Conservation (phyloP, 2,888 invertebrate species). For the Hypselothyrea guttata region DNA sequence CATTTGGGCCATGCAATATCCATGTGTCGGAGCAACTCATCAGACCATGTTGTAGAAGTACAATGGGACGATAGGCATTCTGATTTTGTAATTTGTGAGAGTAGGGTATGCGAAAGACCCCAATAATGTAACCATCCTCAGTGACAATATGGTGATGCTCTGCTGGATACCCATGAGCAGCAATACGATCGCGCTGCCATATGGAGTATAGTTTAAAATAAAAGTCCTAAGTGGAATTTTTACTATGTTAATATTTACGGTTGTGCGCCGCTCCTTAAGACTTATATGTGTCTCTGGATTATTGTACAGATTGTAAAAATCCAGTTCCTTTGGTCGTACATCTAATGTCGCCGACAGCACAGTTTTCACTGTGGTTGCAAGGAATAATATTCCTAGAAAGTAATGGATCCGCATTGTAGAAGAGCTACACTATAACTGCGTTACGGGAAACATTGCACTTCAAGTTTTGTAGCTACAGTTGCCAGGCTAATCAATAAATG, state of each 20-base stretch:
- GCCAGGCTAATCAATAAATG: conserved; percentile 27
- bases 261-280: conserved; percentile 39
- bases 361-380: neutral
- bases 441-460: neutral
- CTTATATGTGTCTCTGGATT: conserved; percentile 55
- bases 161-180: conserved; percentile 84
- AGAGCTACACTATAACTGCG: conserved; percentile 15
- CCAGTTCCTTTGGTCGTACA: conserved; percentile 26
- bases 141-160: conserved; percentile 85
- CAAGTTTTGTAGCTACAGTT: conserved; percentile 9
- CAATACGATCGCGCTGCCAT: conserved; percentile 63
- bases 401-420: conserved; percentile 21
- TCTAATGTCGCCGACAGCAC: conserved; percentile 25
- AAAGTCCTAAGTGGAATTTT: too few relatives aligned
- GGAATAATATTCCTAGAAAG: neutral
- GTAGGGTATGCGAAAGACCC: conserved; percentile 75
- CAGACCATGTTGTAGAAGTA: conserved; percentile 83
- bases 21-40: conserved; percentile 74
- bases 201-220: too few relatives aligned
- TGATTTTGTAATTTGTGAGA: conserved; percentile 64
- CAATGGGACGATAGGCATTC: conserved; percentile 58
- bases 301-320: conserved; percentile 54
- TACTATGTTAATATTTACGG: too few relatives aligned
- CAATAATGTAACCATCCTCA: conserved; percentile 73
- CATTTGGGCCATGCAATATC: conserved; percentile 68